Conservation (phyloP, 2,888 invertebrate genomes). For the Temnothorax ravouxi region DNA sequence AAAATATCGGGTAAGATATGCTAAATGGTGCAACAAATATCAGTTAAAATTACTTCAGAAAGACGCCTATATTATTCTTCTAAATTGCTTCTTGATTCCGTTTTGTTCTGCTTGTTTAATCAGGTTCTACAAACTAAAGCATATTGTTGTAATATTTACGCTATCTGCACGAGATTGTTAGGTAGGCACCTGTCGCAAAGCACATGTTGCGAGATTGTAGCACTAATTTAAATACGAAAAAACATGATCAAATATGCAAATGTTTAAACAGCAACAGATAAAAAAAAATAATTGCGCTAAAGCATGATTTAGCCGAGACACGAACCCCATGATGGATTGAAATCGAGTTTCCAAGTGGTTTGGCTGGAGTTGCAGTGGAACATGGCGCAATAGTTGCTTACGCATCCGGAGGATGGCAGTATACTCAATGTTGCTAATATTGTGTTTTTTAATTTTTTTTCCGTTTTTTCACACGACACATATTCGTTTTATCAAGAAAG, state of each 20-base stretch:
- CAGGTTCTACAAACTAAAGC: background rate
- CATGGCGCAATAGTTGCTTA: constrained; percentile 60
- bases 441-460: background rate
- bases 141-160: background rate
- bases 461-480: background rate
- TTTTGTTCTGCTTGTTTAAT: background rate
- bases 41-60: background rate
- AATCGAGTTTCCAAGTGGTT: constrained; percentile 56
- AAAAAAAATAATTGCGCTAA: constrained; percentile 53
- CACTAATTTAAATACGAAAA: background rate
- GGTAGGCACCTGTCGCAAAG: background rate
- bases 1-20: background rate
- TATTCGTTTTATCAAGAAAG: background rate
- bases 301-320: constrained; percentile 66
- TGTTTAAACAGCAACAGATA: constrained; percentile 67
- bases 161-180: background rate
- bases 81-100: background rate
- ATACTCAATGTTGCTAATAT: constrained; percentile 57
- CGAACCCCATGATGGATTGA: constrained; percentile 67
- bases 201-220: background rate
- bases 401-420: constrained; percentile 72
- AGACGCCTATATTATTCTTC: background rate
- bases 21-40: background rate
- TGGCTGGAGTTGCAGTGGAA: constrained; percentile 51
- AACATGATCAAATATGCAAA: constrained; percentile 19